Evolutionary conservation across 2,797 vertebrate species (phyloP).

Genomic region (Gallinago nigripennis): DNA sequence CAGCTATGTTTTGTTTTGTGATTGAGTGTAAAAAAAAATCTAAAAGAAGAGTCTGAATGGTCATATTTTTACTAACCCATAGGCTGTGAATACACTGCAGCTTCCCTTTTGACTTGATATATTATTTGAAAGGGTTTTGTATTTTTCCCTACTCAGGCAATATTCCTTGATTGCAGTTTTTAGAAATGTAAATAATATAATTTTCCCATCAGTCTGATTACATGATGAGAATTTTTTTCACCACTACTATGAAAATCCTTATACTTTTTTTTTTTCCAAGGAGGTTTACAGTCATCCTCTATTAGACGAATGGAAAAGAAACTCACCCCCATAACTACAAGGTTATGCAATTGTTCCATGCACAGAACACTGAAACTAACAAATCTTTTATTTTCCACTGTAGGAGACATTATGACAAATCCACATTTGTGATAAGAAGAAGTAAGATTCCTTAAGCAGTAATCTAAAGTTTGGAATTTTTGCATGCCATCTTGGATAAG

Average conservation of each 20-base stretch:
- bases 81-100: background rate
- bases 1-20: background rate
- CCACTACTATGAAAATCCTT: background rate
- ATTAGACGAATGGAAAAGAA: background rate
- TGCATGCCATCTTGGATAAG: background rate
- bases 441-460: background rate
- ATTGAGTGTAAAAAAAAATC: background rate
- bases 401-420: background rate
- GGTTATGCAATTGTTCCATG: background rate
- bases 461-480: background rate
- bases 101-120: background rate
- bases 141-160: background rate
- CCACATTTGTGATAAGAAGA: background rate
- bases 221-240: background rate
- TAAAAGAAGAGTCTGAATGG: background rate
- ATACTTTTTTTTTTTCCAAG: background rate
- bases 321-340: background rate
- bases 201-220: background rate
- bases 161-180: background rate
- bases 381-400: background rate
- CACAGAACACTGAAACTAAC: background rate
- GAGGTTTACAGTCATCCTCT: background rate
- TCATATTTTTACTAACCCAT: background rate
- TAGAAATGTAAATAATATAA: background rate
- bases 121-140: background rate